Evolutionary conservation across 2,888 invertebrate species (phyloP).

Genomic region (Dynastes tityus): DNA sequence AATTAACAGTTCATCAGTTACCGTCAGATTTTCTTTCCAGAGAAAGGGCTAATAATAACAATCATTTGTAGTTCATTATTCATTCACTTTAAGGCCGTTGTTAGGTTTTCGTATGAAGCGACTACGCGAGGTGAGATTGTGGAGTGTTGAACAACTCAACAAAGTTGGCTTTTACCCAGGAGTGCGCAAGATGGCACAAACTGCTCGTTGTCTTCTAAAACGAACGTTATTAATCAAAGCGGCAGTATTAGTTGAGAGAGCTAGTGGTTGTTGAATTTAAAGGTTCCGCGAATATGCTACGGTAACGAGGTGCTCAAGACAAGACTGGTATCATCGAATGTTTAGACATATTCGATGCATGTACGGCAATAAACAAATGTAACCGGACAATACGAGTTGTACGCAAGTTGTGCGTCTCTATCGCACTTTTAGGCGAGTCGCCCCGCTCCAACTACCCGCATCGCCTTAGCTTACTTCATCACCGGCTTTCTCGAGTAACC

Average conservation of each 20-base stretch:
- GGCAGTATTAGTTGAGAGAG: background rate
- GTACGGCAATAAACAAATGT: no score
- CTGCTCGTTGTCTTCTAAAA: conserved; percentile 32
- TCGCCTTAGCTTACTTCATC: no score
- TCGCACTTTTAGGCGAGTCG: no score
- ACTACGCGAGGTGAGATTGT: background rate
- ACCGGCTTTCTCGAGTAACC: no score
- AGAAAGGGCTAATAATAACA: background rate
- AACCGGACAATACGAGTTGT: no score
- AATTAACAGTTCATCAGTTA: background rate
- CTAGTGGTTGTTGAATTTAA: conserved; percentile 2
- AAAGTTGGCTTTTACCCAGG: background rate
- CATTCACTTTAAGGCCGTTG: background rate
- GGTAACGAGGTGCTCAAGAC: background rate
- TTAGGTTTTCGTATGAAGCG: background rate
- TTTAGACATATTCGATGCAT: background rate
- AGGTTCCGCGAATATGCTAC: background rate
- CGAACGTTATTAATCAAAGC: conserved; percentile 32
- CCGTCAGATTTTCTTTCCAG: conserved; percentile 2
- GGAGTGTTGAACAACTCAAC: conserved; percentile 16
- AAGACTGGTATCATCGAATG: background rate
- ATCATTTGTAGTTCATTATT: background rate
- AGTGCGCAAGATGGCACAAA: background rate
- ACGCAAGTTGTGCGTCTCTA: no score
- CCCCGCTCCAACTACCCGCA: no score